These are phyloP conservation scores for Pogonocichla stellata DNA, from an alignment of 2,113 vertebrate genomes.

Conservation along the genomic window DNA sequence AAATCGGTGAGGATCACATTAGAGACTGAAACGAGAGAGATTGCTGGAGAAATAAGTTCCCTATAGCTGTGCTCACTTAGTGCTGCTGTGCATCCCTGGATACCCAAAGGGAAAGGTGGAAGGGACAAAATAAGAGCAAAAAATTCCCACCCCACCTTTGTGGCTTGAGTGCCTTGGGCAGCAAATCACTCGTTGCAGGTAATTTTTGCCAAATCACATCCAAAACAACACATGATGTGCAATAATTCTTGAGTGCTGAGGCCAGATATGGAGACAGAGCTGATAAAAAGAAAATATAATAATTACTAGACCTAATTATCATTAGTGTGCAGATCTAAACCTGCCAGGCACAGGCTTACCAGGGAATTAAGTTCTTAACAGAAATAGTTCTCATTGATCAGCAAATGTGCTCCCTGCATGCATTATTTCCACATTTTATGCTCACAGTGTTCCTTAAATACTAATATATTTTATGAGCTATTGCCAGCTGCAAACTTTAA, in stretches of 20 bases:
- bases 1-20: neutral
- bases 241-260: neutral
- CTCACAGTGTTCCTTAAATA: neutral
- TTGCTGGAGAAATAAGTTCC: neutral
- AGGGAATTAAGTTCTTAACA: neutral
- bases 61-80: neutral
- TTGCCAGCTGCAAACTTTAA: neutral
- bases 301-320: neutral
- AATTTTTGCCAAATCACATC: neutral
- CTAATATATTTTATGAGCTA: neutral
- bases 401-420: neutral
- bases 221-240: neutral
- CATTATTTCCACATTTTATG: neutral
- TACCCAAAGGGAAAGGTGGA: neutral
- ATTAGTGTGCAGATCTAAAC: neutral
- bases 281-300: neutral
- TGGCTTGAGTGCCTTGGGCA: neutral
- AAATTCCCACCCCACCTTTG: rapidly evolving
- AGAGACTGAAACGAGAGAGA: neutral
- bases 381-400: neutral
- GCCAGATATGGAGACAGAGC: neutral
- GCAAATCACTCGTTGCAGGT: neutral
- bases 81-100: neutral
- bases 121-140: neutral
- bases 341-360: neutral